These are phyloP conservation scores for Rhynchonycteris naso DNA, from an alignment of 2,797 vertebrate species.

Conservation along the genomic window DNA sequence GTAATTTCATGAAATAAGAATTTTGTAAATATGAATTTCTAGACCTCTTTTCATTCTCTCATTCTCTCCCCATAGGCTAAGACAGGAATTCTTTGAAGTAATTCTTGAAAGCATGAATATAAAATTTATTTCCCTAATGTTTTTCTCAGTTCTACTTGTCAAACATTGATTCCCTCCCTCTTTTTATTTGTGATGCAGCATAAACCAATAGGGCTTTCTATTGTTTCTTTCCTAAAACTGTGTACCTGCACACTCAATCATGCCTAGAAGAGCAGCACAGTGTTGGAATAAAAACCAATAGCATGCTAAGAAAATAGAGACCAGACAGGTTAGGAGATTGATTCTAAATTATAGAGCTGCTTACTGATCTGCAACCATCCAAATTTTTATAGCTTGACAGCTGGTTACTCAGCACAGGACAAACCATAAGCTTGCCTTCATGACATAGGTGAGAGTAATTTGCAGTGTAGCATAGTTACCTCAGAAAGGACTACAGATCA, in stretches of 20 bases:
- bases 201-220: slow-evolving; percentile 7
- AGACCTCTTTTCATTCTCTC: not conserved
- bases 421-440: slow-evolving; percentile 26
- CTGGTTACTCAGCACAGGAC: slow-evolving; percentile 34
- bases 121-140: slow-evolving; percentile 59
- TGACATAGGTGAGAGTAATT: slow-evolving; percentile 19
- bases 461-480: not conserved
- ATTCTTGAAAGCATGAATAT: slow-evolving; percentile 50
- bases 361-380: slow-evolving; percentile 38
- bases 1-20: not conserved
- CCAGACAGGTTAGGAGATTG: slow-evolving; percentile 57
- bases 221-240: slow-evolving; percentile 57
- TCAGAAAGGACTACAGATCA: not conserved
- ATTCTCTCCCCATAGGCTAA: not conserved
- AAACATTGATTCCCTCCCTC: not conserved
- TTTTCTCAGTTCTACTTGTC: slow-evolving; percentile 27
- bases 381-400: slow-evolving; percentile 38
- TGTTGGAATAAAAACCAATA: slow-evolving; percentile 46
- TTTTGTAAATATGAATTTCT: not conserved
- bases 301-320: slow-evolving; percentile 49
- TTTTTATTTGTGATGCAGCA: slow-evolving; percentile 2
- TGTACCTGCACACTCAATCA: slow-evolving; percentile 21
- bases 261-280: slow-evolving; percentile 8
- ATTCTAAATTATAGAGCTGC: slow-evolving; percentile 60
- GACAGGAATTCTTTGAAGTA: slow-evolving; percentile 4